Percentiles rank a stretch among this genome's conserved stretches.
These are phyloP conservation scores for Bothrops jararaca DNA, from an alignment of 2,113 vertebrate species.

Conservation along the genomic window DNA sequence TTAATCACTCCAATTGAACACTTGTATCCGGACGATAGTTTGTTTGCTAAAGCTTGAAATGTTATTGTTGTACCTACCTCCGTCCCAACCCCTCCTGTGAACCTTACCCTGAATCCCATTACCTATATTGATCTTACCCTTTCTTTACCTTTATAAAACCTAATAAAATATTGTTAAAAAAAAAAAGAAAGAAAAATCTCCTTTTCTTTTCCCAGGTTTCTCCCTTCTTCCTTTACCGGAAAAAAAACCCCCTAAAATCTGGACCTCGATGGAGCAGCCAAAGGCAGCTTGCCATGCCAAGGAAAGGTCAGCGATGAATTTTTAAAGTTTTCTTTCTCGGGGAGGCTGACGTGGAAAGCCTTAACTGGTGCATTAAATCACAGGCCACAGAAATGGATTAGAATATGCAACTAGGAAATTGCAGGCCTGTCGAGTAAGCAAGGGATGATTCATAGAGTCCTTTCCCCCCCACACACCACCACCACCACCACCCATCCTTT, in stretches of 20 bases:
- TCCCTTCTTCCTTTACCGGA: slow-evolving; percentile 35
- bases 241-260: slow-evolving; percentile 11
- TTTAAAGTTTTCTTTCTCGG: slow-evolving; percentile 60
- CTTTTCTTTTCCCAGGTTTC: neutral
- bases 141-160: too few species aligned
- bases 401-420: slow-evolving; percentile 50
- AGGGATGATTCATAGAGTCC: neutral
- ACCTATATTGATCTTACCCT: too few species aligned
- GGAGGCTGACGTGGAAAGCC: slow-evolving; percentile 59
- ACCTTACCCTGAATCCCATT: too few species aligned
- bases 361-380: slow-evolving; percentile 62
- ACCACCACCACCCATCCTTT: neutral
- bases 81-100: too few species aligned
- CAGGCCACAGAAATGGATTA: slow-evolving; percentile 39
- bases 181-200: too few species aligned
- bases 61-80: too few species aligned
- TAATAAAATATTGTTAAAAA: too few species aligned
- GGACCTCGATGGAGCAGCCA: neutral
- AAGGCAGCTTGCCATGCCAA: slow-evolving; percentile 37
- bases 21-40: too few species aligned
- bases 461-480: neutral
- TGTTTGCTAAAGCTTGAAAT: too few species aligned
- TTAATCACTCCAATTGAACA: too few species aligned
- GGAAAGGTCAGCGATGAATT: slow-evolving; percentile 62
- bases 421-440: neutral